Evolutionary conservation across 2,797 vertebrate species (phyloP).

Genomic region (Enteromius unitaeniatus): DNA sequence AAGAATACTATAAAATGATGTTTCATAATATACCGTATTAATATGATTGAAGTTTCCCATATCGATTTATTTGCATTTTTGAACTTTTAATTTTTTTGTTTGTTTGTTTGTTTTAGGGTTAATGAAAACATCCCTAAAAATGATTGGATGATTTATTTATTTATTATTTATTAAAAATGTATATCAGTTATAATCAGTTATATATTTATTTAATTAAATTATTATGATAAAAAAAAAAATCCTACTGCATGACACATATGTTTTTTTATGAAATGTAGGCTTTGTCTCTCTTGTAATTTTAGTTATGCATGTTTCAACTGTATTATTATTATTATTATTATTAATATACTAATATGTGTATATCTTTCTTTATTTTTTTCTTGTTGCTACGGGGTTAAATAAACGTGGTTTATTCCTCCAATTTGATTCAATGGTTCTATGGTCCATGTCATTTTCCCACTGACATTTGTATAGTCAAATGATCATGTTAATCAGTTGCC

Average conservation of each 20-base stretch:
- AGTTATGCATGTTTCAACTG: neutral
- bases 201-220: no score
- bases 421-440: neutral
- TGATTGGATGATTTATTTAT: neutral
- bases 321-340: no score
- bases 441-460: constrained; percentile 11
- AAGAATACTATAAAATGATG: no score
- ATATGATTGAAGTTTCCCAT: no score
- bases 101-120: neutral
- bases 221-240: neutral
- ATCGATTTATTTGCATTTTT: neutral
- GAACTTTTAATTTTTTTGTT: neutral
- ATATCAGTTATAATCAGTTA: no score
- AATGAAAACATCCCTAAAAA: neutral
- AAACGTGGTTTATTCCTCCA: neutral
- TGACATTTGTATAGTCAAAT: constrained; percentile 34
- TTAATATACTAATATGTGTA: no score
- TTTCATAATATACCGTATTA: no score
- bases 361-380: no score
- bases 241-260: neutral
- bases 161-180: no score
- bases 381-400: neutral
- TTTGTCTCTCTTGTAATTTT: neutral
- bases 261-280: no score
- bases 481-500: constrained; percentile 38